A percentile compares a stretch with the other conserved stretches of the same genome.
phyloP scores from a whole-genome alignment of 92 coral and sea anemone genomes.

The Desmophyllum pertusum region DNA sequence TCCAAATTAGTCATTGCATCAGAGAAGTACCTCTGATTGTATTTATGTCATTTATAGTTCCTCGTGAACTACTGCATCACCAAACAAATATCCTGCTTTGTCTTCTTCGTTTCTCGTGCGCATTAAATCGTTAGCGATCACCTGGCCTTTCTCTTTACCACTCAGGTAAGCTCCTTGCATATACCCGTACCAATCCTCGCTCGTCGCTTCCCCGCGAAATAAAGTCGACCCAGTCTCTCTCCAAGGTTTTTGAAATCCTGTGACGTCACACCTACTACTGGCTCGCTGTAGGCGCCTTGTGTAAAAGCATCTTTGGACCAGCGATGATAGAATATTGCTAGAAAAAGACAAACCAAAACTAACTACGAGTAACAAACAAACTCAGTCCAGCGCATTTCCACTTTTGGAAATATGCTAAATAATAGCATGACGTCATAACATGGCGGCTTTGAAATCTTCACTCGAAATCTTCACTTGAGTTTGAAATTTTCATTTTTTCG shows the following conservation, averaged over 20 bases:
- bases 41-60: background rate
- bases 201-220: conserved; percentile 77
- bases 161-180: conserved; percentile 77
- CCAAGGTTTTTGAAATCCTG: conserved; percentile 47
- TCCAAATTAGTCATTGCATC: no score
- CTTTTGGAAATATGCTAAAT: no score
- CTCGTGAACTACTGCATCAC: background rate
- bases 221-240: conserved; percentile 53
- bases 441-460: no score
- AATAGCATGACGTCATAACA: no score
- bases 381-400: no score
- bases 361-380: background rate
- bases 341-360: background rate
- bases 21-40: no score
- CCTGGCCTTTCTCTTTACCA: conserved; percentile 47
- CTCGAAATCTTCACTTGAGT: no score
- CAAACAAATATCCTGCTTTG: background rate
- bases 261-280: conserved; percentile 50
- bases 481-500: no score
- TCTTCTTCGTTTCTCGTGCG: background rate
- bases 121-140: conserved; percentile 17
- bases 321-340: conserved; percentile 60
- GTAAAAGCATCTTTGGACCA: conserved; percentile 72
- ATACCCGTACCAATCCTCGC: conserved; percentile 69
- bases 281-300: conserved; percentile 76